phyloP scores from a whole-genome alignment of 2,113 vertebrate species.

The Dasyornis broadbenti region DNA sequence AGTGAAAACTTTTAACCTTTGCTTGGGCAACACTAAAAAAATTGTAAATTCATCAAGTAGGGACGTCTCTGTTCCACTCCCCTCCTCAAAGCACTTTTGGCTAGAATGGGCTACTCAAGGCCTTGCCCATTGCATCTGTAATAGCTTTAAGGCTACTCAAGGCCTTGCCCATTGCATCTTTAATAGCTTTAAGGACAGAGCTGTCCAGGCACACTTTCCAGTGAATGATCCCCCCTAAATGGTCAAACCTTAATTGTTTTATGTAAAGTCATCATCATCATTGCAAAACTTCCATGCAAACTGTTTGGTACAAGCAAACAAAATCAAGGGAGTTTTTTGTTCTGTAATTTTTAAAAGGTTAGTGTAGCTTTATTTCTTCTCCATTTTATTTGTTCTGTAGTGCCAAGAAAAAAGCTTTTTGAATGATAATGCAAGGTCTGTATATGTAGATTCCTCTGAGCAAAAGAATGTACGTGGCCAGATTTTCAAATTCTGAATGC shows the following conservation, averaged over 20 bases:
- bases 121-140: neutral
- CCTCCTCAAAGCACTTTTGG: neutral
- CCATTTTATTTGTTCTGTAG: neutral
- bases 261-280: neutral
- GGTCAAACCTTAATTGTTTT: neutral
- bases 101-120: neutral
- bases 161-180: neutral
- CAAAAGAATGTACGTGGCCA: neutral
- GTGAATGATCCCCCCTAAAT: neutral
- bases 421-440: neutral
- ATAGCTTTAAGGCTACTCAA: neutral
- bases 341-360: neutral
- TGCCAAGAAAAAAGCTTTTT: neutral
- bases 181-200: neutral
- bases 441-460: neutral
- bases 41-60: neutral
- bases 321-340: neutral
- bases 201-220: neutral
- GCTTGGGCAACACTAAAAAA: neutral
- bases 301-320: neutral
- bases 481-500: neutral
- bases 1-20: neutral
- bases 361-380: neutral
- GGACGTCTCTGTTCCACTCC: neutral
- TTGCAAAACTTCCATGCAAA: neutral